Evolutionary conservation across 2,797 vertebrate genomes (phyloP).

Genomic region (Falco peregrinus): DNA sequence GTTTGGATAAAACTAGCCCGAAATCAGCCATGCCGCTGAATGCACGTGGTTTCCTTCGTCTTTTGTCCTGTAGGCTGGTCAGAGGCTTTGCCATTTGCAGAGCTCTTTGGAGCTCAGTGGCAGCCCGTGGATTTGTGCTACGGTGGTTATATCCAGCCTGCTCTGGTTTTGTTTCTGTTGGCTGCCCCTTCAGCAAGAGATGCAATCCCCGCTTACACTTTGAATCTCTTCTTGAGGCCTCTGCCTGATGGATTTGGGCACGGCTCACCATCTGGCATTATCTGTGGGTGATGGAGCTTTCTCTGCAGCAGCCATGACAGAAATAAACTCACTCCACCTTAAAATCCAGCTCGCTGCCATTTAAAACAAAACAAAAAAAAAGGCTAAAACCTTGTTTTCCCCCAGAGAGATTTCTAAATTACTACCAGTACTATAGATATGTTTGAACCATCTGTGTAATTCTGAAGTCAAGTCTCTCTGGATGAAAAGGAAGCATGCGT

Average conservation of each 20-base stretch:
- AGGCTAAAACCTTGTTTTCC: slow-evolving; percentile 42
- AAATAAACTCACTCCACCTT: slow-evolving; percentile 60
- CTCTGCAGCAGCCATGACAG: slow-evolving; percentile 9
- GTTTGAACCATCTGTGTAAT: slow-evolving; percentile 57
- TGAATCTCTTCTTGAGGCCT: slow-evolving; percentile 4
- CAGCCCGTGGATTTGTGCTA: neutral
- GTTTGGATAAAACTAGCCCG: neutral
- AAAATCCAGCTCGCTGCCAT: slow-evolving; percentile 42
- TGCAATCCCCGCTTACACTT: neutral
- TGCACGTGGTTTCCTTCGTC: rapidly evolving
- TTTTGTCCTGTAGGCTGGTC: neutral
- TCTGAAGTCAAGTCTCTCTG: neutral
- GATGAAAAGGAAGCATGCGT: neutral
- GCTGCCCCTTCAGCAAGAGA: neutral
- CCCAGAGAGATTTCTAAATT: slow-evolving; percentile 48
- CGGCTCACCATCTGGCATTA: slow-evolving; percentile 18
- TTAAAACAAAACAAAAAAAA: neutral
- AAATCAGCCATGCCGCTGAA: neutral
- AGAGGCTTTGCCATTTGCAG: neutral
- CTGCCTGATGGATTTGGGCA: slow-evolving; percentile 25
- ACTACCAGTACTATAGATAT: slow-evolving; percentile 36
- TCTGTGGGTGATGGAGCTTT: slow-evolving; percentile 43
- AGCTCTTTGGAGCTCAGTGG: neutral
- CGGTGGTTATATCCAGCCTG: neutral
- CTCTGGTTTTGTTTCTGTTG: neutral